phyloP scores from a whole-genome alignment of 2,113 vertebrate genomes.

The Scolopax mira region DNA sequence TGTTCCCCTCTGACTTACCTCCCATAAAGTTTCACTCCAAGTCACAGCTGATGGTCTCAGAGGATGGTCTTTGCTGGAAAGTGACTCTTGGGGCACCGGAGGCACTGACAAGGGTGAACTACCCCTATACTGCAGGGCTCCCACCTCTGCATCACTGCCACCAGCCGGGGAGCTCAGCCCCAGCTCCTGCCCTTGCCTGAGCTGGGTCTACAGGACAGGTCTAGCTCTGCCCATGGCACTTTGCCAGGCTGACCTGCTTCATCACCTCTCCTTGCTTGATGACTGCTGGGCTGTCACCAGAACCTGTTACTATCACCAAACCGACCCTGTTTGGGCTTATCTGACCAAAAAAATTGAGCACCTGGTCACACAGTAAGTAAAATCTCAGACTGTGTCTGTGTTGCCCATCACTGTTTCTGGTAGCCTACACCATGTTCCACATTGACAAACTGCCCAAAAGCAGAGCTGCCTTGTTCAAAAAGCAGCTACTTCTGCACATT shows the following conservation, averaged over 20 bases:
- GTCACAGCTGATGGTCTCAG: background rate
- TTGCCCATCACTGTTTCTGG: rapidly evolving
- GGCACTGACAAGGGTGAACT: background rate
- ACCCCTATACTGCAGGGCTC: background rate
- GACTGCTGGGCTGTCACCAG: background rate
- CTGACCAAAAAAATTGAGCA: background rate
- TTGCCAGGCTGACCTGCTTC: too few relatives aligned
- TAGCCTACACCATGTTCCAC: rapidly evolving
- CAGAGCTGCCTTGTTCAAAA: background rate
- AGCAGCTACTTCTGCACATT: background rate
- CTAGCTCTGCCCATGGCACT: background rate
- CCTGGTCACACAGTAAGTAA: background rate
- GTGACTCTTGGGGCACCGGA: background rate
- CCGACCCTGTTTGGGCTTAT: background rate
- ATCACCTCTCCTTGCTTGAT: background rate
- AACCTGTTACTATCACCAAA: background rate
- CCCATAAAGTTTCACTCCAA: background rate
- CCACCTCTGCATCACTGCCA: rapidly evolving
- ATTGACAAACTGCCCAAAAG: background rate
- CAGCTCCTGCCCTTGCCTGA: background rate
- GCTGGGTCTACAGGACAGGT: background rate
- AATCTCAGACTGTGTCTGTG: background rate
- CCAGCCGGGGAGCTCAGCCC: background rate
- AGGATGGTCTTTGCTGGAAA: background rate
- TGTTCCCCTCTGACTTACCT: background rate